Evolutionary conservation across 2,888 invertebrate species (phyloP).

Genomic region (Dinocampus coccinellae): DNA sequence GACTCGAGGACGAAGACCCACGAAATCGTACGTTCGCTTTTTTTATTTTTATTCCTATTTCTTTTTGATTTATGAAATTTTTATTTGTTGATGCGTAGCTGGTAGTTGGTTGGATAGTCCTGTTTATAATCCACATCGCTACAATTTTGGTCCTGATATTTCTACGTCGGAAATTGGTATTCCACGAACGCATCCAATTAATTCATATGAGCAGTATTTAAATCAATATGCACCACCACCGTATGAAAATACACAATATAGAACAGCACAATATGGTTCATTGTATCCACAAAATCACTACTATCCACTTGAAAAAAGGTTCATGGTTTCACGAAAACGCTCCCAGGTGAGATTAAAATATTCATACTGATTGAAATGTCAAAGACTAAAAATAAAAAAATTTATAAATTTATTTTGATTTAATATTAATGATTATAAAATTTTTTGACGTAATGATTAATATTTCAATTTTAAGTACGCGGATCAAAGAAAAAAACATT

Average conservation of each 20-base stretch:
- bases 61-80: not conserved
- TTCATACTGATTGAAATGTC: not conserved
- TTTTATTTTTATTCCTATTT: no score
- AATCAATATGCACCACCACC: constrained; percentile 54
- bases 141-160: constrained; percentile 47
- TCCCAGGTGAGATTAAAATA: constrained; percentile 54
- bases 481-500: no score
- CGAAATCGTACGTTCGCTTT: constrained; percentile 51
- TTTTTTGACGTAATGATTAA: no score
- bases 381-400: not conserved
- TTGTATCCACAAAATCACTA: constrained; percentile 55
- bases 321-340: constrained; percentile 62
- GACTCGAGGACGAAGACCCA: constrained; percentile 61
- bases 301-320: constrained; percentile 63
- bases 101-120: constrained; percentile 59
- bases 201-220: constrained; percentile 58
- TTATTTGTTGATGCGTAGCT: constrained; percentile 45
- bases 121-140: constrained; percentile 54
- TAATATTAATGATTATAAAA: not conserved
- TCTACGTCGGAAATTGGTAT: constrained; percentile 55
- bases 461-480: no score
- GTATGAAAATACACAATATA: constrained; percentile 51
- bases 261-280: constrained; percentile 53
- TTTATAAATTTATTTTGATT: not conserved
- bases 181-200: constrained; percentile 54